Conservation (phyloP, 2,797 vertebrate genomes). For the Anableps anableps region DNA sequence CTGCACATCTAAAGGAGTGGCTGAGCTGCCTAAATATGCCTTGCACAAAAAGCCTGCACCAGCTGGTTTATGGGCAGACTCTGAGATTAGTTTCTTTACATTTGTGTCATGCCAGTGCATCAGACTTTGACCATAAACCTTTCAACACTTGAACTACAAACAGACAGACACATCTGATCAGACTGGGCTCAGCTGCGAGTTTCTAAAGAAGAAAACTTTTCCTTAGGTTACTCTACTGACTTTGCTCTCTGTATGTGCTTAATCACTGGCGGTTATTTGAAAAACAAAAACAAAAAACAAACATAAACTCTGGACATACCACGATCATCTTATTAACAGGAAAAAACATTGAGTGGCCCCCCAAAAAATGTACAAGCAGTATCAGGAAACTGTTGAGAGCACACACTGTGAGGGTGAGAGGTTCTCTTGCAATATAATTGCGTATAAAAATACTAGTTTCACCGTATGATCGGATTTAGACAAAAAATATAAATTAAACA, state of each 20-base stretch:
- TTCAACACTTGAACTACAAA: background rate
- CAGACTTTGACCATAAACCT: slow-evolving; percentile 9
- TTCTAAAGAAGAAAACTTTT: background rate
- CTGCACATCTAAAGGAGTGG: slow-evolving; percentile 66
- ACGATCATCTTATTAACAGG: background rate
- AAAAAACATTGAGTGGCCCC: background rate
- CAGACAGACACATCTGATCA: background rate
- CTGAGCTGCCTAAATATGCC: slow-evolving; percentile 21
- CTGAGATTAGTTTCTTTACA: background rate
- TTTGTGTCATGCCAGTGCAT: background rate
- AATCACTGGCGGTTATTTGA: no score
- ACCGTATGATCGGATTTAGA: no score
- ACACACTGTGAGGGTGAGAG: background rate
- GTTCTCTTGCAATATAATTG: background rate
- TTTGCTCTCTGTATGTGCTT: background rate
- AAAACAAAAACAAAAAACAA: background rate
- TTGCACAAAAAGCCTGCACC: background rate
- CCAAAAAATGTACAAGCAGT: no score
- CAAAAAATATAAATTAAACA: no score
- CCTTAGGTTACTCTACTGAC: background rate
- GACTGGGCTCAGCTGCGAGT: background rate
- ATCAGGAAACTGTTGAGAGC: background rate
- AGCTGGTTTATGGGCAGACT: background rate
- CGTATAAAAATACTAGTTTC: no score
- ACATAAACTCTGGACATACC: background rate